Evolutionary conservation across 2,888 invertebrate species (phyloP).

Genomic region (Troides oblongomaculatus): DNA sequence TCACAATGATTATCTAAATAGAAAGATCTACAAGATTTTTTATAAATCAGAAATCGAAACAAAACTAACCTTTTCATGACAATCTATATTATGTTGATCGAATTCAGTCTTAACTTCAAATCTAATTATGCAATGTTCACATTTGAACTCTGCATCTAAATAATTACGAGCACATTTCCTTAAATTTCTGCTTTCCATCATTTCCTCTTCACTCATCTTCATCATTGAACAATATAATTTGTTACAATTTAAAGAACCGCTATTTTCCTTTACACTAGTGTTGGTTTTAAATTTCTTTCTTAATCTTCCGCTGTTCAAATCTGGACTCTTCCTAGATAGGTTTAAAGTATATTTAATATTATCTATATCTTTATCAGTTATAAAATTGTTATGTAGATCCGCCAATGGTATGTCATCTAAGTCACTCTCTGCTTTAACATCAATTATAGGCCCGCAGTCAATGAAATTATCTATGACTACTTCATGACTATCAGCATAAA

Average conservation of each 20-base stretch:
- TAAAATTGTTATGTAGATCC: constrained; percentile 37
- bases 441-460: constrained; percentile 42
- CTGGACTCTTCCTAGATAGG: constrained; percentile 22
- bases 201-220: constrained; percentile 39
- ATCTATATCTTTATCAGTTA: constrained; percentile 23
- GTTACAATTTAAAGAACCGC: constrained; percentile 11
- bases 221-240: constrained; percentile 38
- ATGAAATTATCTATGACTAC: constrained; percentile 47
- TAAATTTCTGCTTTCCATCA: constrained; percentile 36
- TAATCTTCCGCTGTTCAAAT: constrained; percentile 30
- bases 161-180: constrained; percentile 36
- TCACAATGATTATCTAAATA: too few species aligned
- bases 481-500: constrained; percentile 20
- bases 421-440: constrained; percentile 41
- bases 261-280: constrained; percentile 31
- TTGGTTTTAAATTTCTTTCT: constrained; percentile 27
- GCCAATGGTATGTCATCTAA: constrained; percentile 51
- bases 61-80: constrained; percentile 47
- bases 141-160: constrained; percentile 42
- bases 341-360: constrained; percentile 22
- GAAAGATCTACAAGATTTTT: too few species aligned
- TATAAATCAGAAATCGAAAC: not conserved
- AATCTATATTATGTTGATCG: constrained; percentile 41
- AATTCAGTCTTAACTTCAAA: constrained; percentile 42
- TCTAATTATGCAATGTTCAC: constrained; percentile 48